Conservation (phyloP, 2,113 vertebrate species). For the Abramis brama region DNA sequence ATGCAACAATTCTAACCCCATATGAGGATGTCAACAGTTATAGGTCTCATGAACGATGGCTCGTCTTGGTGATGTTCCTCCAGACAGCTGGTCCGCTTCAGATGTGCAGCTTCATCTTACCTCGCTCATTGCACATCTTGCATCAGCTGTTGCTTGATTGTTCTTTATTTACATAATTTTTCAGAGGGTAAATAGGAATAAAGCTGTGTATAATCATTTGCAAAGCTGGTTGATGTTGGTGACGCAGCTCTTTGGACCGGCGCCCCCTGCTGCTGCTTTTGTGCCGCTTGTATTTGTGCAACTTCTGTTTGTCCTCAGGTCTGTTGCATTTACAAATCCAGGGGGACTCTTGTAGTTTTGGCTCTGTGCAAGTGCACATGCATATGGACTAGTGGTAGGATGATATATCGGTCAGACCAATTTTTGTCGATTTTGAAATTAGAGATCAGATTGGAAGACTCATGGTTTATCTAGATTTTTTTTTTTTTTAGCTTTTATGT, state of each 20-base stretch:
- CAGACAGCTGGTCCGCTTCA: not conserved
- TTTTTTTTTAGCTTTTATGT: too few species aligned
- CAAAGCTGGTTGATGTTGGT: not conserved
- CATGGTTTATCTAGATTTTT: too few species aligned
- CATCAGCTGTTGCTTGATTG: constrained; percentile 6
- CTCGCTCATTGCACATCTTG: not conserved
- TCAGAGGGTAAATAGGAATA: not conserved
- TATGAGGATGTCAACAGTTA: not conserved
- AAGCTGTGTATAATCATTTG: not conserved
- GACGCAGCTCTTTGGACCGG: not conserved
- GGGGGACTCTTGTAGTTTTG: too few species aligned
- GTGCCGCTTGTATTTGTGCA: not conserved
- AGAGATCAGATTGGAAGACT: too few species aligned
- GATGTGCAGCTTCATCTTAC: not conserved
- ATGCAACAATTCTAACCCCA: too few species aligned
- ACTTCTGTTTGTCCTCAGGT: not conserved
- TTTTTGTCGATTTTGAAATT: too few species aligned
- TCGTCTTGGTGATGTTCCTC: not conserved
- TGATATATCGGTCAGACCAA: too few species aligned
- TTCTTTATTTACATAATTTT: constrained; percentile 25
- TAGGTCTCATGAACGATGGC: not conserved
- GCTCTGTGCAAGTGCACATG: too few species aligned
- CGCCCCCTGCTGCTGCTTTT: constrained; percentile 11
- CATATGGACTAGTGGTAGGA: too few species aligned
- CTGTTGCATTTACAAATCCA: too few species aligned